These are phyloP conservation scores for Hylia prasina DNA, from an alignment of 2,113 vertebrate species.

Conservation along the genomic window DNA sequence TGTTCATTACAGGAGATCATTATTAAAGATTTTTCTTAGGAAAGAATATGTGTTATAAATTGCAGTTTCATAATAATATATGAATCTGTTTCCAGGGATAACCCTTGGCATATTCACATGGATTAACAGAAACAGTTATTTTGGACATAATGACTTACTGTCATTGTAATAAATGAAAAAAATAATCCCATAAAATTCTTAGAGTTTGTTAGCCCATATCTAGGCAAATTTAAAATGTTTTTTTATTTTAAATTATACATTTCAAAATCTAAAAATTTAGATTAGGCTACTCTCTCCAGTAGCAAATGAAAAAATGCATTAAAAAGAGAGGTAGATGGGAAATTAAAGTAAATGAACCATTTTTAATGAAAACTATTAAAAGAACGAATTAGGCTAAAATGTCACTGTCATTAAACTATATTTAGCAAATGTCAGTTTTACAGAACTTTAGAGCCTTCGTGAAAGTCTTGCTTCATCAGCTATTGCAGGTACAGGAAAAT, in stretches of 20 bases:
- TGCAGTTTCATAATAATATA: slow-evolving; percentile 63
- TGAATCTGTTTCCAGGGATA: slow-evolving; percentile 62
- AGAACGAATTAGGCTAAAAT: slow-evolving; percentile 67
- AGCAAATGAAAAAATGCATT: slow-evolving; percentile 49
- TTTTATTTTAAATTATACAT: slow-evolving; percentile 13
- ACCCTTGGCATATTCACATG: slow-evolving; percentile 62
- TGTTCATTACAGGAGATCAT: slow-evolving; percentile 66
- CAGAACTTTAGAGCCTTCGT: background rate
- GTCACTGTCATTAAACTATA: slow-evolving; percentile 64
- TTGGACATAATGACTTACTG: slow-evolving; percentile 53
- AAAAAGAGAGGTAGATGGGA: slow-evolving; percentile 33
- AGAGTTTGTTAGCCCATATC: background rate
- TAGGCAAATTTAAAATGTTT: slow-evolving; percentile 7
- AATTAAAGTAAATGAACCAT: slow-evolving; percentile 57
- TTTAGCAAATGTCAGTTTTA: slow-evolving; percentile 66
- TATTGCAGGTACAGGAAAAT: background rate
- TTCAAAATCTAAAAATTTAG: slow-evolving; percentile 12
- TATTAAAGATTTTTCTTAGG: slow-evolving; percentile 70
- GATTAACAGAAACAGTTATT: slow-evolving; percentile 39
- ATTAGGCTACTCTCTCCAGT: background rate
- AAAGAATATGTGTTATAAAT: slow-evolving; percentile 60
- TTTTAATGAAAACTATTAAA: slow-evolving; percentile 66
- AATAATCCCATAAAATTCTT: slow-evolving; percentile 43
- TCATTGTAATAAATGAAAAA: slow-evolving; percentile 70
- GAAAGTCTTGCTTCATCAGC: background rate